phyloP scores from a whole-genome alignment of 2,888 invertebrate species.

The Notodromas monacha region DNA sequence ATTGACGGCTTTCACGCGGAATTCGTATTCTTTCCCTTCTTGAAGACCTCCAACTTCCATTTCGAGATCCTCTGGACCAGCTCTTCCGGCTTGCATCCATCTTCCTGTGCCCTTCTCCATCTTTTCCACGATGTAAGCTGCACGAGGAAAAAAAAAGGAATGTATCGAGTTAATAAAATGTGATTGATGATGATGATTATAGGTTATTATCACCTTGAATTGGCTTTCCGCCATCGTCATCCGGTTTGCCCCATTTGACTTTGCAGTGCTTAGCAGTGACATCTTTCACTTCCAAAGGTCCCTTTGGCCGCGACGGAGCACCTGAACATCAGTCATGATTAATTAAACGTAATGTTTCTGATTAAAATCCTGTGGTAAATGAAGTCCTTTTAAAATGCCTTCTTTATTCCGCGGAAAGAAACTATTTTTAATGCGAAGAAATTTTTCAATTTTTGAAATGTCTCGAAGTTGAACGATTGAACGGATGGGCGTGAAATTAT shows the following conservation, averaged over 20 bases:
- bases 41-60: slow-evolving; percentile 52
- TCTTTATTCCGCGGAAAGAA: too few species aligned
- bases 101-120: slow-evolving; percentile 61
- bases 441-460: neutral
- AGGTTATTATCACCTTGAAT: slow-evolving; percentile 25
- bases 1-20: slow-evolving; percentile 87
- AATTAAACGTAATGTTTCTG: too few species aligned
- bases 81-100: slow-evolving; percentile 72
- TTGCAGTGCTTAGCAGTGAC: slow-evolving; percentile 66
- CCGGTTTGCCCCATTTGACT: slow-evolving; percentile 68
- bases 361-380: too few species aligned
- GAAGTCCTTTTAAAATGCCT: too few species aligned
- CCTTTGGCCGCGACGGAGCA: slow-evolving; percentile 52
- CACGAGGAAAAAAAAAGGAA: slow-evolving; percentile 9
- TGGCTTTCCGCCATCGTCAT: slow-evolving; percentile 77
- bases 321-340: slow-evolving; percentile 18
- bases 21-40: slow-evolving; percentile 89
- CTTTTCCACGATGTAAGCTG: slow-evolving; percentile 55
- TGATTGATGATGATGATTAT: too few species aligned
- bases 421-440: neutral
- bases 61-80: slow-evolving; percentile 25
- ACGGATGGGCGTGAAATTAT: too few species aligned
- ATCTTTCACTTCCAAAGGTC: slow-evolving; percentile 55
- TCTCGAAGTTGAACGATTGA: too few species aligned
- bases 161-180: neutral